Base-by-base conservation (phyloP, 2,797 vertebrate species). In the Harpagifer antarcticus region DNA sequence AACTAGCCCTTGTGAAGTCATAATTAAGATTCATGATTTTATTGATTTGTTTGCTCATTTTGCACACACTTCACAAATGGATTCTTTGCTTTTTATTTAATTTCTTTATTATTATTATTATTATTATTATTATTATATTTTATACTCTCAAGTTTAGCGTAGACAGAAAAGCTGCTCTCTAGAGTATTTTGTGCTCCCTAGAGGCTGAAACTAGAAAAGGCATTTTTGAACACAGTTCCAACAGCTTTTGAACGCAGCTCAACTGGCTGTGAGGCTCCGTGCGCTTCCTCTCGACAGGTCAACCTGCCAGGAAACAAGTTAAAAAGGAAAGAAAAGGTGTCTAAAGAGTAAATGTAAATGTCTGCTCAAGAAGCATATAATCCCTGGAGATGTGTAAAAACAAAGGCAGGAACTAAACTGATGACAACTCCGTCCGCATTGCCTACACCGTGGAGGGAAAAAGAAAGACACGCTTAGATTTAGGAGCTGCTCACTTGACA, bases 351-450 rank as follows among this genome's bases (percentile, higher is more conserved):
- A 89, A 91, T 90, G 90, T 91, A 91, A 91, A 91, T 89, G 85
- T 89, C 87, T 88, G 85, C 87, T 82, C 76, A 72, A 84, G 75
- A 88, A 82, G 79, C 81, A 79, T 27, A 76, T 44, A 76, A 86
- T 89, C 91, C 90, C 89, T 62, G 59, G 90, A 93, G 92, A 91
- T 80, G 80, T 85, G 90, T 92, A 91, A 87, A 91, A 92, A 93
- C 89, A 91, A 88, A 88, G 87, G 86, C 44, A 86, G 92, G 86
- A 89, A 93, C 80, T 85, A 85, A 90, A 88, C 92, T 81, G 92
- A 92, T 92, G 92, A 93, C 91, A 94, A 90, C 85, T 82, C 77
- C 79, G 73, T 93, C 85, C 77, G 64, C 80, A 76, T 44, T 23
- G 76, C 76, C 68, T 62, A 43, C 63, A 66, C 71, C 13, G 37